Conservation (phyloP, 2,888 invertebrate genomes). For the Ernsta delagoae region DNA sequence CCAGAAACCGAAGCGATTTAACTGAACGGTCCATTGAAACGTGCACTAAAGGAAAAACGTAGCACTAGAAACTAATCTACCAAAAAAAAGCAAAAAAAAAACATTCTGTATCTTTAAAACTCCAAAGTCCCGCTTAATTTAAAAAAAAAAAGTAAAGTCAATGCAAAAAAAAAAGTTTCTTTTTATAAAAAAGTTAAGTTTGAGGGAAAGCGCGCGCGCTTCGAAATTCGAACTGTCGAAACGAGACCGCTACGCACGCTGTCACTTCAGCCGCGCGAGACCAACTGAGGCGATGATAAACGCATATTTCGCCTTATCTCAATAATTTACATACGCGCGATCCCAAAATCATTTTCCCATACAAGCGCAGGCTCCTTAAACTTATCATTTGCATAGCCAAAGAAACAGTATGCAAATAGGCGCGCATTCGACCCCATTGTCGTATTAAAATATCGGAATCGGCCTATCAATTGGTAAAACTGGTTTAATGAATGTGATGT, state of each 20-base stretch:
- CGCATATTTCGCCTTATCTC: slow-evolving; percentile 68
- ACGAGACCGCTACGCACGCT: slow-evolving; percentile 54
- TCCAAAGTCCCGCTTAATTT: too few species aligned
- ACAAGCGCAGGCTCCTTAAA: slow-evolving; percentile 63
- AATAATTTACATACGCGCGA: slow-evolving; percentile 69
- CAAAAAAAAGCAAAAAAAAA: too few species aligned
- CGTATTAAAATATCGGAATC: slow-evolving; percentile 74
- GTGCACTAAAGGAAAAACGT: not conserved
- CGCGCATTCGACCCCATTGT: slow-evolving; percentile 67
- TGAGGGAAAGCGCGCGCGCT: slow-evolving; percentile 36
- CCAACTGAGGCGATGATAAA: slow-evolving; percentile 76
- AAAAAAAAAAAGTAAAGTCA: too few species aligned
- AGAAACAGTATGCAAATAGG: slow-evolving; percentile 80
- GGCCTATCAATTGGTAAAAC: slow-evolving; percentile 80
- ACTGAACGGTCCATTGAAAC: slow-evolving; percentile 4
- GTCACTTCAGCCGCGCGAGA: slow-evolving; percentile 75
- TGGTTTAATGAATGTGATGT: slow-evolving; percentile 76
- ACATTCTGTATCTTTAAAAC: not conserved
- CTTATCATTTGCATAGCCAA: slow-evolving; percentile 74
- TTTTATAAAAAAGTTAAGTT: not conserved
- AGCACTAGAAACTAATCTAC: too few species aligned
- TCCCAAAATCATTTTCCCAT: slow-evolving; percentile 65
- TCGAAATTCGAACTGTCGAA: slow-evolving; percentile 49
- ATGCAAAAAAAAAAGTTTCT: too few species aligned
- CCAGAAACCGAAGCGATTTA: not conserved